Evolutionary conservation across 2,888 invertebrate species (phyloP), one percentile per base, ranked within the genome.

Genomic region (Himalopsyche japonica): DNA sequence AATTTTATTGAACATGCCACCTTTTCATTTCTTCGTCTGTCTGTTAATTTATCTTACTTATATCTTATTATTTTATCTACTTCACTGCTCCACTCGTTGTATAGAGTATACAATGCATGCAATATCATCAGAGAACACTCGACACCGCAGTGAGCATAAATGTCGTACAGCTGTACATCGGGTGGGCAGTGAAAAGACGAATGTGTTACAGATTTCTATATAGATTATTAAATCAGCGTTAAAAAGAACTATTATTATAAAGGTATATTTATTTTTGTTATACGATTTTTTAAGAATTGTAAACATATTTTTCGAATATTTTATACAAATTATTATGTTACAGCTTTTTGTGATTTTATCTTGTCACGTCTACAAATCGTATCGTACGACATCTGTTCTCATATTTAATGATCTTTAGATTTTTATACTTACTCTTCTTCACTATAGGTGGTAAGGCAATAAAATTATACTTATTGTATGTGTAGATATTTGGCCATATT

Each of bases 401-500:
- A 32, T 82, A 64, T 32, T 84, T 76, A 57, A 20, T 82, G 82
- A 43, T 77, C 84, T 80, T 32, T 86, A 86, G 85, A 85, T 86
- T 86, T 86, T 86, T 83, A 86, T 86, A 86, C 86, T 85, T 83
- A 80, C 37, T 81, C 83, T 82, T 85, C 77, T 84, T 84, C 86
- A 83, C 82, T 70, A 70, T 86, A 86, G 84, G 84, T 84, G 86
- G 80, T 84, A 86, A 84, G 84, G 84, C 84, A 86, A 82, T 86
- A 84, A 84, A 43, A 70, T 70, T 84, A 84, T 83, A 85, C 77
- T 83, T 83, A 85, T 82, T 86, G 76, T 81, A 85, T 86, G 84
- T 84, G 84, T 85, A 86, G 86, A 57, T 81, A 86, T 64, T 92
- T 92, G 92, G 92, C 90, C 91, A 92, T 92, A 92, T 92, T 92